Evolutionary conservation across 2,113 vertebrate genomes (phyloP), one percentile per base, ranked within the genome.

Genomic region (Prinia subflava): DNA sequence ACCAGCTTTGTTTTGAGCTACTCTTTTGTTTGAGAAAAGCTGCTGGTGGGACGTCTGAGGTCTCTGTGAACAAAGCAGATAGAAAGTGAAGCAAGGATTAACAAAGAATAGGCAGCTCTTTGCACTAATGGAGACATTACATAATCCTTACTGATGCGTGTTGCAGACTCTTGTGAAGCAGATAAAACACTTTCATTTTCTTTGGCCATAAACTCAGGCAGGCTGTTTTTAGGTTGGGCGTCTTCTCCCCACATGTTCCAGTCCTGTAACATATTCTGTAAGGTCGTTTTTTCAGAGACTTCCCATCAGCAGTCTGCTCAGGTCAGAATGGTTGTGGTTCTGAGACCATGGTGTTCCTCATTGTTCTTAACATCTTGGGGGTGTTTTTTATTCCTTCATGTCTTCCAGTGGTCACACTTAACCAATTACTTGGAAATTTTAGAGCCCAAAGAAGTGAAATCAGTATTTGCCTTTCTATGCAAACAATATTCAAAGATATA

Each of bases 1-100:
- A 71, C 57, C 2, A 1, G 55, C 83, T 95, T 96, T 95, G 87
- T 96, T 96, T 94, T 89, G 83, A 93, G 69, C 91, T 87, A 23
- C 46, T 82, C 77, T 76, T 95, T 89, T 90, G 37, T 89, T 65
- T 37, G 16, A 63, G 71, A 60, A 93, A 86, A 86, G 55, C 82
- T 4, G 8, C 75, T 86, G 75, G 82, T 92, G 81, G 69, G 82
- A 77, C 0, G 55, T 67, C 84, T 19, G 71, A 86, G 90, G 87
- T 90, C 92, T 88, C 81, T 83, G 46, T 65, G 90, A 93, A 63
- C 63, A 93, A 90, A 92, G 65, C 67, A 74, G 41, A 85, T 28
- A 93, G 84, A 88, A 70, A 73, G 47, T 94, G 67, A 74, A 90
- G 25, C 24, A 39, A 31, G 73, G 83, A 65, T 91, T 90, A 90